Evolutionary conservation across 92 coral and sea anemone genomes (phyloP).

Genomic region (Metridium senile): DNA sequence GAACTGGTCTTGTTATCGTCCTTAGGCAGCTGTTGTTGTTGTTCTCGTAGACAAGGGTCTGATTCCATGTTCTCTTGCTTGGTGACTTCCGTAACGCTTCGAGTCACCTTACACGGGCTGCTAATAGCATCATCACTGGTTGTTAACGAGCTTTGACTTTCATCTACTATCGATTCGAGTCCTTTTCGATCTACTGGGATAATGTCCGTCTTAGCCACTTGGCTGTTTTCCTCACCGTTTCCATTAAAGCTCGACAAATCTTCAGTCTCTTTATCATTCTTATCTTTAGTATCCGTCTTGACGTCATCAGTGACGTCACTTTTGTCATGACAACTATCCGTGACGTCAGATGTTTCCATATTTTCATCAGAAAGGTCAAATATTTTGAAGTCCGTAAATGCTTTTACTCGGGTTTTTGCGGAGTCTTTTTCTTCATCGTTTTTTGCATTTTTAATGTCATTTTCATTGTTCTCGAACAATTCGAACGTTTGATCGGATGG

Average conservation of each 20-base stretch:
- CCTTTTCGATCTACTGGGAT: not conserved
- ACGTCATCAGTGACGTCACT: constrained; percentile 13
- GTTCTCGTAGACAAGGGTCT: constrained; percentile 8
- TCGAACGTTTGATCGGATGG: not conserved
- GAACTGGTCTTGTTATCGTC: not conserved
- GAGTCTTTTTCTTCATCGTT: not conserved
- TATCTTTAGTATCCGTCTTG: not conserved
- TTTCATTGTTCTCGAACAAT: not conserved
- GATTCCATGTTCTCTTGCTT: constrained; percentile 6
- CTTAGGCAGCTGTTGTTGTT: not conserved
- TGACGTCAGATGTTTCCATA: constrained; percentile 1
- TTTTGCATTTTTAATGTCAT: not conserved
- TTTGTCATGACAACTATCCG: constrained; percentile 14
- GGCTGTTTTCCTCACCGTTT: too few species aligned
- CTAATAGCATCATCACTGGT: not conserved
- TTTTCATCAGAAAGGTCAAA: not conserved
- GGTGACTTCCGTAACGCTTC: constrained; percentile 1
- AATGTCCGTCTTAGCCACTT: not conserved
- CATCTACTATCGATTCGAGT: not conserved
- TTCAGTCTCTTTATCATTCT: too few species aligned
- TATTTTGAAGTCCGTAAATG: constrained; percentile 11
- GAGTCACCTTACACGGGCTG: not conserved
- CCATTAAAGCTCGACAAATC: too few species aligned
- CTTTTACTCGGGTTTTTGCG: not conserved
- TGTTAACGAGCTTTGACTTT: not conserved